phyloP scores from a whole-genome alignment of 2,888 invertebrate species.

The Hydrotaea diabolus region DNA sequence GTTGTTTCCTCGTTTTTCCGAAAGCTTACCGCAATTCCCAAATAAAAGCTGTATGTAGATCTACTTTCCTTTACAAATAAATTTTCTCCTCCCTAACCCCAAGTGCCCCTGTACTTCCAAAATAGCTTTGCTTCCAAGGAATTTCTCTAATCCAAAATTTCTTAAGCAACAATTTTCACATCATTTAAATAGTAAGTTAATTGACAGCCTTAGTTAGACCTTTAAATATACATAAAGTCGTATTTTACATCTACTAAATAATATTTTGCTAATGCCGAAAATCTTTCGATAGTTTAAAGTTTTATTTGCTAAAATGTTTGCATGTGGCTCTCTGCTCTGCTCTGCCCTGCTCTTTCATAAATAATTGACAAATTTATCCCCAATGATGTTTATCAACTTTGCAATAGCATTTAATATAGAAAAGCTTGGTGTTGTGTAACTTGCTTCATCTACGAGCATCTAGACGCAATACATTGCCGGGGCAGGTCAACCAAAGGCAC shows the following conservation, averaged over 20 bases:
- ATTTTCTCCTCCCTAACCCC: no score
- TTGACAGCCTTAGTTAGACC: conserved; percentile 20
- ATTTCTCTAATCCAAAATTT: not conserved
- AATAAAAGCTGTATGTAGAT: no score
- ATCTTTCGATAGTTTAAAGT: conserved; percentile 32
- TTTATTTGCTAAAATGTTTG: conserved; percentile 9
- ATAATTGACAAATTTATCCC: conserved; percentile 68
- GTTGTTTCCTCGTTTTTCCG: no score
- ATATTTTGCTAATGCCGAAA: conserved; percentile 17
- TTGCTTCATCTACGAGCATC: not conserved
- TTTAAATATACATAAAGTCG: not conserved
- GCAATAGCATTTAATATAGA: conserved; percentile 37
- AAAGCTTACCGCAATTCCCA: no score
- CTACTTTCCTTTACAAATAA: no score
- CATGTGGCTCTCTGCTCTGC: conserved; percentile 7
- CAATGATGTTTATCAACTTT: conserved; percentile 58
- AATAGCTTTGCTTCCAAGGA: no score
- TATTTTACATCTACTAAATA: not conserved
- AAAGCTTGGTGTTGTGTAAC: not conserved
- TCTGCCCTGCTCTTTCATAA: conserved; percentile 40
- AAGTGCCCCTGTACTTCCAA: no score
- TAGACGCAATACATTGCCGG: not conserved
- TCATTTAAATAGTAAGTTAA: conserved; percentile 1
- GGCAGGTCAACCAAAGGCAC: not conserved
- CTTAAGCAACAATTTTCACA: not conserved